Conservation (phyloP, 2,797 vertebrate genomes). For the Menidia menidia region DNA sequence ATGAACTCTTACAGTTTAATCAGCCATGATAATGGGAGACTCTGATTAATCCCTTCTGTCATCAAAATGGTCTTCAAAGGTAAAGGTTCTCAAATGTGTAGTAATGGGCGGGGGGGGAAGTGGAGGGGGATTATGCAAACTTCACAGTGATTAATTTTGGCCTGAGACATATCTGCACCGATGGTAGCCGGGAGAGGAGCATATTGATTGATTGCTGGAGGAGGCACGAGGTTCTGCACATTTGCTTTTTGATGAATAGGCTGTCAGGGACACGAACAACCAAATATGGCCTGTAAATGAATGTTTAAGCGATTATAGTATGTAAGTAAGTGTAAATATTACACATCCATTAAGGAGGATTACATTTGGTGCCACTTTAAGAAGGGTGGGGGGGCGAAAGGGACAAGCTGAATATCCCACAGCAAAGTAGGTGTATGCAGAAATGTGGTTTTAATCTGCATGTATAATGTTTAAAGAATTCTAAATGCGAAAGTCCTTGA, state of each 20-base stretch:
- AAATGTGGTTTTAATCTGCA: conserved; percentile 72
- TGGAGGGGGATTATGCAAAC: conserved; percentile 81
- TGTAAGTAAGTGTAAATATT: conserved; percentile 82
- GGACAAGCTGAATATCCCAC: conserved; percentile 57
- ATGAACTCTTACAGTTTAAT: conserved; percentile 60
- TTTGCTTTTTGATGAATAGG: conserved; percentile 87
- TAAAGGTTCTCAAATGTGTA: conserved; percentile 74
- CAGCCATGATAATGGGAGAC: conserved; percentile 48
- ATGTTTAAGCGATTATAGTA: conserved; percentile 84
- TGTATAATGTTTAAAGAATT: conserved; percentile 75
- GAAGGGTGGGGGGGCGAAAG: conserved; percentile 50
- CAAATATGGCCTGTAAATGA: conserved; percentile 82
- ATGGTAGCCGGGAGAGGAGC: conserved; percentile 74
- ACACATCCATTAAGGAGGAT: conserved; percentile 85
- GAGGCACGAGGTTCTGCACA: conserved; percentile 79
- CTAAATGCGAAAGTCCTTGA: conserved; percentile 78
- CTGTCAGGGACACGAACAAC: conserved; percentile 83
- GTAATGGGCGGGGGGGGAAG: conserved; percentile 60
- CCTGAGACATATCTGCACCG: conserved; percentile 75
- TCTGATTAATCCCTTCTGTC: conserved; percentile 77
- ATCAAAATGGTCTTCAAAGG: conserved; percentile 75
- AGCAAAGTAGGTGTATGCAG: conserved; percentile 57
- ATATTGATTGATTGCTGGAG: conserved; percentile 86
- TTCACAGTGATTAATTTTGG: conserved; percentile 83
- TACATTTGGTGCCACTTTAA: conserved; percentile 77